Evolutionary conservation across 1,140 invertebrate genomes (phyloP).

Genomic region (Atta texana): DNA sequence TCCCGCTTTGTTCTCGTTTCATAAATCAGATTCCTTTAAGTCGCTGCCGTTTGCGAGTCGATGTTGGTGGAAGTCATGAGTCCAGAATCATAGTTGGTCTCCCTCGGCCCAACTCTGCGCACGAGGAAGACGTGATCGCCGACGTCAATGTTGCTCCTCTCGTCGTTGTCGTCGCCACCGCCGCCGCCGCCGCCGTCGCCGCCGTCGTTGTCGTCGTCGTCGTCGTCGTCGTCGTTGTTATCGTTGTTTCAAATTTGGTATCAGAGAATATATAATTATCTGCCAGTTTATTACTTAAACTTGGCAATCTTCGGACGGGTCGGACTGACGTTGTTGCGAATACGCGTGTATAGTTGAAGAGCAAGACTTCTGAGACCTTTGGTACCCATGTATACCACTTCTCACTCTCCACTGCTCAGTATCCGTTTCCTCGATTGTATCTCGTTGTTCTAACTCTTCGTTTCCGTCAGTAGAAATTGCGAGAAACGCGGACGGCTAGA

Average conservation of each 20-base stretch:
- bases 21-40: constrained; percentile 41
- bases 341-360: constrained; percentile 49
- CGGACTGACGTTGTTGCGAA: constrained; percentile 77
- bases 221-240: constrained; percentile 8
- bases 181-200: constrained; percentile 8
- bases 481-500: not conserved
- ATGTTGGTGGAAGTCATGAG: constrained; percentile 34
- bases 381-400: constrained; percentile 83
- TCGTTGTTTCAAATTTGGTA: not conserved
- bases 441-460: too few relatives aligned
- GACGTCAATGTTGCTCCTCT: constrained; percentile 10
- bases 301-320: constrained; percentile 80
- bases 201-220: not conserved
- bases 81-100: constrained; percentile 37
- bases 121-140: constrained; percentile 58
- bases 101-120: constrained; percentile 18
- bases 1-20: not conserved
- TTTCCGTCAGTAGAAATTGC: constrained; percentile 17
- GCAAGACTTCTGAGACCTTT: constrained; percentile 69
- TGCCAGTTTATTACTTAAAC: constrained; percentile 80
- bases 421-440: not conserved
- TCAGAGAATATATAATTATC: not conserved
- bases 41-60: constrained; percentile 42
- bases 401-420: not conserved
- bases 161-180: constrained; percentile 21